Evolutionary conservation across 2,113 vertebrate genomes (phyloP).

Genomic region (Arothron firmamentum): DNA sequence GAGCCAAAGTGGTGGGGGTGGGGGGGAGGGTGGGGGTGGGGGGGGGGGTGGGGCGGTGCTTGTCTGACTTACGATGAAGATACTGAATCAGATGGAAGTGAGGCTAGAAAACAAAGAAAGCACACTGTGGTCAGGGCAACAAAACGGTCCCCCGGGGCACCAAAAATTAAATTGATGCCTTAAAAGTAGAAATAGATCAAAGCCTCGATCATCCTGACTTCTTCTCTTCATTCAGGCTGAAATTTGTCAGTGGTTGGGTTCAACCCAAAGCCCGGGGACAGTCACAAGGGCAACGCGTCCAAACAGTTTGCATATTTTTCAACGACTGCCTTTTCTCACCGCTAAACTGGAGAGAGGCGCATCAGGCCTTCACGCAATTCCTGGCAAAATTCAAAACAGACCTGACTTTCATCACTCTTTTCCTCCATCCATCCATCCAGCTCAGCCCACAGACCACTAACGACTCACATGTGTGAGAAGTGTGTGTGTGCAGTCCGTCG

Average conservation of each 20-base stretch:
- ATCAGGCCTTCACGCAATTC: slow-evolving; percentile 49
- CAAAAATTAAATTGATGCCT: too few relatives aligned
- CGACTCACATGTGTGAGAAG: slow-evolving; percentile 73
- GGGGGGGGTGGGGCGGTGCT: background rate
- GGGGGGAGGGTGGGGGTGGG: background rate
- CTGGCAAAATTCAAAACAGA: slow-evolving; percentile 70
- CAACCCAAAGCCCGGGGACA: background rate
- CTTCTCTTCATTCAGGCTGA: too few relatives aligned
- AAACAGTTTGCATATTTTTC: slow-evolving; percentile 13
- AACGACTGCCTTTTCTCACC: slow-evolving; percentile 13
- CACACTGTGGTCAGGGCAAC: background rate
- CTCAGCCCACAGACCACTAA: slow-evolving; percentile 66
- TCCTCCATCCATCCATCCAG: slow-evolving; percentile 36
- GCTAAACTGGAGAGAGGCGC: slow-evolving; percentile 17
- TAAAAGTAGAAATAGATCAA: too few relatives aligned
- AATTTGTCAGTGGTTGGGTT: slow-evolving; percentile 1
- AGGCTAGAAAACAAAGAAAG: slow-evolving; percentile 21
- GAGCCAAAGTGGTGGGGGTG: slow-evolving; percentile 42
- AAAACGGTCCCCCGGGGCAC: slow-evolving; percentile 6
- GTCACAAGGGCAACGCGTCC: slow-evolving; percentile 6
- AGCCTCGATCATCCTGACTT: background rate
- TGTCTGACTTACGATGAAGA: slow-evolving; percentile 6
- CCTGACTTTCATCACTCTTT: slow-evolving; percentile 54
- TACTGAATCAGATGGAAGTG: slow-evolving; percentile 20
- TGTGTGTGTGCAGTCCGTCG: slow-evolving; percentile 55